Evolutionary conservation across 2,888 invertebrate genomes (phyloP), one percentile per base, ranked within the genome.

Genomic region (Liopterus haemorrhoidalis): DNA sequence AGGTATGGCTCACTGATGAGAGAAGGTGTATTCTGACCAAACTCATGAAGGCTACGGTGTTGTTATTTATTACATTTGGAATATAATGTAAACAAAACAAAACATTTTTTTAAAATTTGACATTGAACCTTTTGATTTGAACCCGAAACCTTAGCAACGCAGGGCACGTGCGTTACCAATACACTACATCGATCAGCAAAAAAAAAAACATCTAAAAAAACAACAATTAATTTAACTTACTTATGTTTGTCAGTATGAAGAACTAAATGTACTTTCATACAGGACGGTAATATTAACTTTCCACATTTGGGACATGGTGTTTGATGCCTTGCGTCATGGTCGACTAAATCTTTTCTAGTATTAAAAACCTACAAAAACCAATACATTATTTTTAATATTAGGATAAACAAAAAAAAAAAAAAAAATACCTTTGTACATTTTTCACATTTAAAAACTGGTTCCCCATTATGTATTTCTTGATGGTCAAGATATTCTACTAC

Each of bases 401-500:
- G 28, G 28, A 6, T n/a, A n/a, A n/a, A n/a, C n/a, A n/a, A n/a
- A n/a, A n/a, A n/a, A n/a, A n/a, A n/a, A n/a, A n/a, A n/a, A 28
- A 28, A 9, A 5, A 12, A 28, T 40, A 58, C 58, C 48, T 55
- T 42, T 11, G 52, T 30, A 41, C 60, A 62, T 43, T 57, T 55
- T 41, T 59, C 56, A 49, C 62, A 62, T 37, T 53, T 56, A 39
- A 60, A 61, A n/a, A 60, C 58, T 12, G 54, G 48, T 12, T 56
- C 20, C 4, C 60, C 62, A 50, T 59, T 50, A 32, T 62, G 61
- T 31, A 27, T 37, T 14, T 49, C 38, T 41, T 62, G 62, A 50
- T 62, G 62, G 41, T 61, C 61, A 22, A 62, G 50, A 43, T 57
- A 58, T 9, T 58, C 57, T 16, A 59, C 49, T 40, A 57, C 55